Base-by-base conservation (phyloP, 2,888 invertebrate species). In the Callinectes sapidus region DNA sequence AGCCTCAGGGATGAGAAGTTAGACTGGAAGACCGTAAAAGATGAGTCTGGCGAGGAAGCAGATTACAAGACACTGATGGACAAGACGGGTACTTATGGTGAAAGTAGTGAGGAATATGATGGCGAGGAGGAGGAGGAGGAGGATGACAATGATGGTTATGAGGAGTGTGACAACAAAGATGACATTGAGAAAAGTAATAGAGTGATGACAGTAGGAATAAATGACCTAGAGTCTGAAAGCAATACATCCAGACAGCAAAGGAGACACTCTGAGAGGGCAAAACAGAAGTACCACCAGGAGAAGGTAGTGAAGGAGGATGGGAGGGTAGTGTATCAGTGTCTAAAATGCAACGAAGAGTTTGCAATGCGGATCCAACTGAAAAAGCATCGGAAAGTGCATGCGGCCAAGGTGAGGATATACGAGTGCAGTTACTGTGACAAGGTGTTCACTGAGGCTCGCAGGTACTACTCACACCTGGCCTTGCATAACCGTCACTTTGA, bases 271-370 rank as follows among this genome's bases (percentile, higher is more conserved):
- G 88, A 87, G 5, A 93, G 18, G 77, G 89, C 92, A 48, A 87
- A 87, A 48, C 87, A 85, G 66, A 93, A 86, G 39, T 93, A 93
- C 66, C 92, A 89, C n/a, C 81, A 89, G 54, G 92, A 93, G 55
- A 93, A 90, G 81, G 89, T 91, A 6, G 42, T 93, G 81, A 90
- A 93, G 6, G 85, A 85, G 35, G 91, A 93, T 89, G 92, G 92
- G 32, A 93, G 85, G 71, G 88, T 88, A 23, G 32, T 85, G 66
- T 93, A 89, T 28, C 91, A 77, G 35, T 93, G 92, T 54, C 35
- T 93, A 42, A 93, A 93, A 48, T 93, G 92, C n/a, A 90, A 48
- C 32, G 85, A 93, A 89, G 91, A 93, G 39, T 93, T 93, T 93
- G 88, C 66, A 55, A 39, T 88, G 85, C 92, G 92, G 32, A 16